A percentile compares a stretch with the other conserved stretches of the same genome.
Evolutionary conservation across 2,113 vertebrate species (phyloP).

Genomic region (Plectropomus leopardus): DNA sequence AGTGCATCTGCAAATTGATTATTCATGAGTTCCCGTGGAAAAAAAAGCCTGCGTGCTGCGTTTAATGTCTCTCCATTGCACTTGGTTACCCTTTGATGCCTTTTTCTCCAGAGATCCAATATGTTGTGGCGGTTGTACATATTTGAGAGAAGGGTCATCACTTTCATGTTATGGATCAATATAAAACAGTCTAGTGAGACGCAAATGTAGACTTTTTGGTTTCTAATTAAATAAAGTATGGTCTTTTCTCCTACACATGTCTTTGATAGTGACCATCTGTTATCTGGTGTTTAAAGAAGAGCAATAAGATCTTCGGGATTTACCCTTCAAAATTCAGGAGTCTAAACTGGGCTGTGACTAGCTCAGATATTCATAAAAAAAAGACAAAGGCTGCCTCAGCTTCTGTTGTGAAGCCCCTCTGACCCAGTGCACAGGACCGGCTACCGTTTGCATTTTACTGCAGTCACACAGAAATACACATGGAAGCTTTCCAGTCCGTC

Average conservation of each 20-base stretch:
- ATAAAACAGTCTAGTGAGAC: not conserved
- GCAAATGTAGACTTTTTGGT: conserved; percentile 2
- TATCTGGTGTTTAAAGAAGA: conserved; percentile 33
- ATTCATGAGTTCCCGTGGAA: conserved; percentile 42
- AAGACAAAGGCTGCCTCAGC: conserved; percentile 35
- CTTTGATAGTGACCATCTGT: conserved; percentile 33
- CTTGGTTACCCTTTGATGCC: conserved; percentile 35
- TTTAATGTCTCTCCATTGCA: conserved; percentile 46
- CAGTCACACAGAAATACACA: conserved; percentile 63
- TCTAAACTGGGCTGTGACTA: conserved; percentile 53
- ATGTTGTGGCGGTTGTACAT: conserved; percentile 1
- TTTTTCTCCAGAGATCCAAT: conserved; percentile 29
- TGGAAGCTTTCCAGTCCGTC: conserved; percentile 61
- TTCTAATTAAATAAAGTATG: conserved; percentile 10
- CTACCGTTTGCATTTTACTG: conserved; percentile 57
- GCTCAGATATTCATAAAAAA: conserved; percentile 55
- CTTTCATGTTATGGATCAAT: conserved; percentile 10
- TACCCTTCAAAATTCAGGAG: conserved; percentile 30
- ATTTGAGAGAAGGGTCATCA: conserved; percentile 31
- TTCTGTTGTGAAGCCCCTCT: conserved; percentile 30
- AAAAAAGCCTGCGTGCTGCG: conserved; percentile 20
- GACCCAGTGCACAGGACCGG: conserved; percentile 36
- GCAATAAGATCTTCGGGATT: conserved; percentile 35
- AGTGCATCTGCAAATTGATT: conserved; percentile 46
- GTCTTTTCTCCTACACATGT: not conserved